These are phyloP conservation scores for Labeo catla DNA, from an alignment of 2,113 vertebrate genomes.

Conservation along the genomic window DNA sequence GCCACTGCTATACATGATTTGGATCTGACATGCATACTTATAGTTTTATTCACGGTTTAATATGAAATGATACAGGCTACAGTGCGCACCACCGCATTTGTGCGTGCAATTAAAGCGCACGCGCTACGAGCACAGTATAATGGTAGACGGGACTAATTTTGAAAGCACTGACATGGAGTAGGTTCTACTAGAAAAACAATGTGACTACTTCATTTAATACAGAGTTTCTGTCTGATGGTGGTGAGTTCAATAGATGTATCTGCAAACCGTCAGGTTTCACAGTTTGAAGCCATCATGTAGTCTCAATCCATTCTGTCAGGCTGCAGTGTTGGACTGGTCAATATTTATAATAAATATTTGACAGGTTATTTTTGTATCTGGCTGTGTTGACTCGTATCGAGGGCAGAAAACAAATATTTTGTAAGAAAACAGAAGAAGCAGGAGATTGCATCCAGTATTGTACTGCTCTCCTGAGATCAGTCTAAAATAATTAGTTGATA, in stretches of 20 bases:
- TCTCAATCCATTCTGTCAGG: conserved; percentile 16
- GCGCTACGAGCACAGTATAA: too few relatives aligned
- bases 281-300: neutral
- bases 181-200: too few relatives aligned
- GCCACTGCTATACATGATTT: too few relatives aligned
- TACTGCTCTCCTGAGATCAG: neutral
- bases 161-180: too few relatives aligned
- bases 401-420: neutral
- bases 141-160: too few relatives aligned
- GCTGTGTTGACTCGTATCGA: neutral
- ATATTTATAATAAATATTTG: conserved; percentile 13
- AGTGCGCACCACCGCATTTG: too few relatives aligned
- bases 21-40: too few relatives aligned
- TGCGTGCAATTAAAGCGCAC: too few relatives aligned
- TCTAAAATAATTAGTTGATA: neutral
- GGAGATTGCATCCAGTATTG: neutral
- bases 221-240: neutral
- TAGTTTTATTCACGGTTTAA: too few relatives aligned
- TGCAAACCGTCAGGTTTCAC: neutral
- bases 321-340: neutral
- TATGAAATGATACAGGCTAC: too few relatives aligned
- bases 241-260: neutral
- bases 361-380: conserved; percentile 6
- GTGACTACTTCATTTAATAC: too few relatives aligned
- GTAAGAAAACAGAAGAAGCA: neutral